Conservation (phyloP, 2,113 vertebrate genomes). For the Ptilorrhoa leucosticta region DNA sequence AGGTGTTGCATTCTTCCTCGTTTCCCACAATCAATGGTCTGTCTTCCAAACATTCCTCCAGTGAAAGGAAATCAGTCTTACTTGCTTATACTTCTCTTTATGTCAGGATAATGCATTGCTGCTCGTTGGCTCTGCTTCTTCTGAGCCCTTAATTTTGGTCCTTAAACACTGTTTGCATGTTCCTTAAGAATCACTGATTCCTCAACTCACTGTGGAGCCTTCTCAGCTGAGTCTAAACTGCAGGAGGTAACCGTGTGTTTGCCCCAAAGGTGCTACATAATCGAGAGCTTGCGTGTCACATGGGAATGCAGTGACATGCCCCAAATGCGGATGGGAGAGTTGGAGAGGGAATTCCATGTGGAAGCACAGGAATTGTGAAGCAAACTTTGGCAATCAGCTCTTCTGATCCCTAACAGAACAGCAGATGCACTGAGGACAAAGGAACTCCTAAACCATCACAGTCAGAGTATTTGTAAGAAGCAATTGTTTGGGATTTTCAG, state of each 20-base stretch:
- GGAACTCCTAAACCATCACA: not conserved
- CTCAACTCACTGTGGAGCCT: not conserved
- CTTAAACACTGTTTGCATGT: not conserved
- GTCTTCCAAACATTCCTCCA: not conserved
- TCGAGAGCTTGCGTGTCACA: not conserved
- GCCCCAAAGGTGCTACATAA: not conserved
- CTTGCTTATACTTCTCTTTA: not conserved
- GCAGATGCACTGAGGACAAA: constrained; percentile 24
- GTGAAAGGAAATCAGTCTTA: not conserved
- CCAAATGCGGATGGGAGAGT: not conserved
- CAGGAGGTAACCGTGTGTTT: not conserved
- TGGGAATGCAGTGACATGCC: not conserved
- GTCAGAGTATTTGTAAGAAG: not conserved
- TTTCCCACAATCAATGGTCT: not conserved
- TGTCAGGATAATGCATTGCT: not conserved
- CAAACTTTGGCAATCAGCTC: not conserved
- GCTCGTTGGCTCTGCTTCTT: not conserved
- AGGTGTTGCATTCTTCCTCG: not conserved
- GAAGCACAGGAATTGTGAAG: not conserved
- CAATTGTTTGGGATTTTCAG: constrained; percentile 20
- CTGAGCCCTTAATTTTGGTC: not conserved
- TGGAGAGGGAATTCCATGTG: not conserved
- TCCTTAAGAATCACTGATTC: not conserved
- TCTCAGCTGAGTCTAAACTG: not conserved
- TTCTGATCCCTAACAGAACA: not conserved